These are phyloP conservation scores for Loxodonta africana DNA, from an alignment of 2,113 vertebrate genomes.

Conservation along the genomic window DNA sequence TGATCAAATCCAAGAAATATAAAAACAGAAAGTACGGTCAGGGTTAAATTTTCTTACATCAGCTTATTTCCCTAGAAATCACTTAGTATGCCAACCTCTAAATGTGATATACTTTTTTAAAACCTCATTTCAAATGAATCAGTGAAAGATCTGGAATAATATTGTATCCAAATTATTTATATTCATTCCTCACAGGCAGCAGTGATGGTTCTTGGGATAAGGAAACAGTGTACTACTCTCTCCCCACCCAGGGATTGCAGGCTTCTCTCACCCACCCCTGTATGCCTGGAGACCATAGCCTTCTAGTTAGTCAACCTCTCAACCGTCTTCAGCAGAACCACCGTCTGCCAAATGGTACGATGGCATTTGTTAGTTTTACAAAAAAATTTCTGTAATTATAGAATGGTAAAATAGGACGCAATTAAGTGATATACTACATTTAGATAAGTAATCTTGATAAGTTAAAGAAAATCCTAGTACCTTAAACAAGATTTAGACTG, in stretches of 20 bases:
- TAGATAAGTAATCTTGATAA: conserved; percentile 61
- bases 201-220: conserved; percentile 91
- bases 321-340: conserved; percentile 89
- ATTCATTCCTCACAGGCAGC: conserved; percentile 90
- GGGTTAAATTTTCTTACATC: background rate
- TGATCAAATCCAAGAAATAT: background rate
- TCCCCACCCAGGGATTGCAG: conserved; percentile 86
- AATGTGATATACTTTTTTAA: conserved; percentile 66
- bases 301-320: conserved; percentile 90
- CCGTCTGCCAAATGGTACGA: conserved; percentile 90
- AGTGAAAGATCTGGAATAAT: conserved; percentile 82
- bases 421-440: conserved; percentile 55
- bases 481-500: conserved; percentile 75
- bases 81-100: conserved; percentile 23
- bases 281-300: conserved; percentile 87
- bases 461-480: conserved; percentile 61
- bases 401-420: conserved; percentile 53
- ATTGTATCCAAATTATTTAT: conserved; percentile 87
- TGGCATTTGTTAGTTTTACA: conserved; percentile 82
- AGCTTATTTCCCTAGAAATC: conserved; percentile 59
- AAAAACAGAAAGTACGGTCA: background rate
- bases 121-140: conserved; percentile 79
- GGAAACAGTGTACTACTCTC: conserved; percentile 87
- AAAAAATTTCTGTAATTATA: conserved; percentile 3
- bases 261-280: conserved; percentile 87